Conservation (phyloP, 2,888 invertebrate genomes). For the Mimumesa dahlbomi region DNA sequence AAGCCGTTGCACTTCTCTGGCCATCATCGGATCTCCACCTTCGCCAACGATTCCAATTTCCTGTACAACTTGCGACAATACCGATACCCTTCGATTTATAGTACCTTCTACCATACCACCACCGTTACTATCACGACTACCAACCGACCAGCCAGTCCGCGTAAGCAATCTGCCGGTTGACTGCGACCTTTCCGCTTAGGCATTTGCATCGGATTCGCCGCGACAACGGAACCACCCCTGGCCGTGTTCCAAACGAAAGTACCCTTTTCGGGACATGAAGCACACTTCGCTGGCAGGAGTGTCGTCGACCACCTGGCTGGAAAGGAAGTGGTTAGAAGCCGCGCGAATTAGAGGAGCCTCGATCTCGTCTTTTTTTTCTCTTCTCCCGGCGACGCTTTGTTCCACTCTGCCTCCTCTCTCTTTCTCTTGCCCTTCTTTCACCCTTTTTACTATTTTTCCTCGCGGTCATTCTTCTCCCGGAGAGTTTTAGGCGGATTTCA, state of each 20-base stretch:
- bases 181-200: slow-evolving; percentile 31
- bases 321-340: slow-evolving; percentile 57
- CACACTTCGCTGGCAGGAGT: slow-evolving; percentile 53
- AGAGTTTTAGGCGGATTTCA: slow-evolving; percentile 27
- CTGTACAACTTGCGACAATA: too few relatives aligned
- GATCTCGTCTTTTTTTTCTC: slow-evolving; percentile 16
- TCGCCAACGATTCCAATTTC: too few relatives aligned
- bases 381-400: not conserved
- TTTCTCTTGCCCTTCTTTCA: not conserved
- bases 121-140: slow-evolving; percentile 43
- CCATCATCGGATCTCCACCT: slow-evolving; percentile 33
- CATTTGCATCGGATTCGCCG: slow-evolving; percentile 60
- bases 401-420: not conserved
- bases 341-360: slow-evolving; percentile 59
- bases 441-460: not conserved
- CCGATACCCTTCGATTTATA: too few relatives aligned
- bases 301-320: slow-evolving; percentile 54
- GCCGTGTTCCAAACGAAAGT: slow-evolving; percentile 62
- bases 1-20: slow-evolving; percentile 66
- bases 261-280: slow-evolving; percentile 54
- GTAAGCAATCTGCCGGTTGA: too few relatives aligned
- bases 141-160: too few relatives aligned
- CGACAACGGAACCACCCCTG: slow-evolving; percentile 52
- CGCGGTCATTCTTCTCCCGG: slow-evolving; percentile 1
- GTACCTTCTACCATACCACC: slow-evolving; percentile 58